Base-by-base conservation (phyloP, 2,113 vertebrate genomes). In the Mystacornis crossleyi region DNA sequence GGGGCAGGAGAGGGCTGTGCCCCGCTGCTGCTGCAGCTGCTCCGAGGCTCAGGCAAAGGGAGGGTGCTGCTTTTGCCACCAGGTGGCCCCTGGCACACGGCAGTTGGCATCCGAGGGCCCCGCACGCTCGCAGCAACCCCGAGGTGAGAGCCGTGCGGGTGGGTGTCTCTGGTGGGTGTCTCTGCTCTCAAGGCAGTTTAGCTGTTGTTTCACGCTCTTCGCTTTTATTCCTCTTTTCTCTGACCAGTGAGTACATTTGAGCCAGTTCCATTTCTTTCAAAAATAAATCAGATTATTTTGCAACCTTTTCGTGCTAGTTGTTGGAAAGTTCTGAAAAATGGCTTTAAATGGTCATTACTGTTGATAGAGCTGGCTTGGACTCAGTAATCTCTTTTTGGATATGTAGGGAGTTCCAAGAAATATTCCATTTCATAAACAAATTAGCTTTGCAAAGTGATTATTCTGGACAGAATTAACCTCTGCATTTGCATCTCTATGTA, bases 31-130 rank as follows among this genome's bases (percentile, higher is more conserved):
- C 36, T 24, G 11, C n/a, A 17, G 58, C 67, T 70, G 54, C 23
- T 38, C 43, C 25, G 14, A 19, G 40, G 47, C 34, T 51, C 33
- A 13, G 38, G 53, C 15, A 29, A 17, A 4, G 57, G 36, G 42
- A 19, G 51, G 54, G 43, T 1, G 1, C 84, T 72, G 57, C 23
- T 40, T 48, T 47, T 91, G 90, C 95, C 93, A 93, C 77, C 70
- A 96, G 96, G 58, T 90, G 84, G 94, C 96, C 91, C 89, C 4
- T 75, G 83, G 84, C 77, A 25, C 51, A 14, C 7, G 40, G 81
- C 61, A 18, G 0, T 73, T n/a, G 25, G 33, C 33, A 31, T 8
- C 67, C 12, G 0, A 9, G 54, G 36, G 34, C 40, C 28, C 34
- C 19, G 29, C 45, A 7, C 8, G 0, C 34, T 58, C 25, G 19